Conservation (phyloP, 2,888 invertebrate species). For the Encarsia formosa region DNA sequence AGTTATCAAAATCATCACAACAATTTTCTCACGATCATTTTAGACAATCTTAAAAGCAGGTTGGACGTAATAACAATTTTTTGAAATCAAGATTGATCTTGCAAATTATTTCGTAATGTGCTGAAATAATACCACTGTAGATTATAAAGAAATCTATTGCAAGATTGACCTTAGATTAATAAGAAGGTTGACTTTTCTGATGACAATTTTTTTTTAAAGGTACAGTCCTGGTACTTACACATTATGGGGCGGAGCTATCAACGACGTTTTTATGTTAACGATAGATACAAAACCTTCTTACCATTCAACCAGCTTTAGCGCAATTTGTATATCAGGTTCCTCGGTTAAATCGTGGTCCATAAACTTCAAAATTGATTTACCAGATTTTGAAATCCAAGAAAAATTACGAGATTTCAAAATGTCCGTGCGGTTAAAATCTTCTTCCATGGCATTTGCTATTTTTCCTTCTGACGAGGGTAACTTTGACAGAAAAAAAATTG, state of each 20-base stretch:
- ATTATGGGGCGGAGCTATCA: slow-evolving; percentile 19
- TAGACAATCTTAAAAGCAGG: slow-evolving; percentile 15
- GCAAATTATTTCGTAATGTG: neutral
- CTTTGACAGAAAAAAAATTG: slow-evolving; percentile 1
- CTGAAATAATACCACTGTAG: no score
- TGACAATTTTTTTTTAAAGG: slow-evolving; percentile 12
- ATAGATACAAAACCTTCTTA: neutral
- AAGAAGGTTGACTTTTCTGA: no score
- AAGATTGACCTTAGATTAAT: no score
- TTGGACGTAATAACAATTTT: neutral
- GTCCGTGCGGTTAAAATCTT: neutral
- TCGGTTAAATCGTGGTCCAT: slow-evolving; percentile 20
- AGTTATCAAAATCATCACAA: slow-evolving; percentile 8
- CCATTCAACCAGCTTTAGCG: slow-evolving; percentile 13
- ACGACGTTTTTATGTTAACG: slow-evolving; percentile 13
- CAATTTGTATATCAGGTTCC: slow-evolving; percentile 13
- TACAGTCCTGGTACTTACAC: slow-evolving; percentile 12
- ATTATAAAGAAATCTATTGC: no score
- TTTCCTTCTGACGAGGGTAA: slow-evolving; percentile 1
- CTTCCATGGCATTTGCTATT: slow-evolving; percentile 13
- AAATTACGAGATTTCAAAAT: slow-evolving; percentile 10
- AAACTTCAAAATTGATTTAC: slow-evolving; percentile 2
- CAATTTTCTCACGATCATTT: slow-evolving; percentile 8
- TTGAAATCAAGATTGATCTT: neutral
- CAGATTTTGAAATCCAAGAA: slow-evolving; percentile 4